Base-by-base conservation (phyloP, 2,797 vertebrate genomes). In the Alectoris magna region DNA sequence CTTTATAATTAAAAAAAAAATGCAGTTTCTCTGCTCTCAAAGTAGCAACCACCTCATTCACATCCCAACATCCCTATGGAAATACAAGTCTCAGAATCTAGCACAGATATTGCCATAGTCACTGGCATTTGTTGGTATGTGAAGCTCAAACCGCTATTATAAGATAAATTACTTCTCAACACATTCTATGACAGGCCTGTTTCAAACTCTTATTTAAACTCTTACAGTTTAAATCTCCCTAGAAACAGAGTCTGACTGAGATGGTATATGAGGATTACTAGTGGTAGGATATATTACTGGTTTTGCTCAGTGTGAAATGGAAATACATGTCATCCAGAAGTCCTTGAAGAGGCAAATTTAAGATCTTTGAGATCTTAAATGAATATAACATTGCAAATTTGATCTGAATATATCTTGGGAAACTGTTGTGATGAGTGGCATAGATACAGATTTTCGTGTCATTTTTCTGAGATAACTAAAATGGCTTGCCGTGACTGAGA, bases 291-390 rank as follows among this genome's bases (percentile, higher is more conserved):
- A 34, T 24, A 3, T 77, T 77, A 56, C 11, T 56, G 14, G 12
- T 68, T 91, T 90, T 66, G 55, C 68, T 91, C 59, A 88, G 74
- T 39, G 17, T 58, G 36, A 79, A 82, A 77, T 76, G 44, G 66
- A 80, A 77, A 73, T 77, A 11, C 26, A 70, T 58, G 24, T 44
- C 12, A 19, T 21, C 31, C 63, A 48, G 44, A 58, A 69, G 8
- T 77, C 66, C 72, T 68, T 72, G 49, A 88, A 83, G 64, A 59
- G 3, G 2, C 21, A 49, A 80, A 29, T 38, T 34, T 60, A 41
- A 41, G 39, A 41, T 59, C 46, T 90, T 87, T 88, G 24, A 84
- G 70, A 49, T 73, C 67, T 53, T 67, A 62, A 95, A 74, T 90
- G 3, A 87, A 72, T 26, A 21, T 16, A 73, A 76, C 31, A 16